phyloP scores from a whole-genome alignment of 2,113 vertebrate species.

The Clarias macrocephalus region DNA sequence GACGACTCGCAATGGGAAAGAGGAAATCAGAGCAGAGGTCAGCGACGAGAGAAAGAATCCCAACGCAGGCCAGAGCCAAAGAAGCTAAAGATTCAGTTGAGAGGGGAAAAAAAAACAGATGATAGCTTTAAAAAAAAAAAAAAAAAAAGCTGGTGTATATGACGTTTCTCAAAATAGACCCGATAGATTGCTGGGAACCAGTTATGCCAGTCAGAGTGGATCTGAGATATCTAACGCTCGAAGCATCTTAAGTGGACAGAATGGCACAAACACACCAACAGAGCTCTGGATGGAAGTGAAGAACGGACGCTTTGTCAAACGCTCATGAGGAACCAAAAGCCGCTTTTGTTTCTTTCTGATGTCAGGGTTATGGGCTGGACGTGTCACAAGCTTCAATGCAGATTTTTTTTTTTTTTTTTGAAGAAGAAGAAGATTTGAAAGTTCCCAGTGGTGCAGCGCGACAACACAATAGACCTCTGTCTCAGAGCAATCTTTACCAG shows the following conservation, averaged over 20 bases:
- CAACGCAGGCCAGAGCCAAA: neutral
- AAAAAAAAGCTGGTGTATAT: slow-evolving; percentile 59
- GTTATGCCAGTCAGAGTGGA: slow-evolving; percentile 65
- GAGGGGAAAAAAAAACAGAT: slow-evolving; percentile 6
- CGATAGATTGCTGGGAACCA: slow-evolving; percentile 48
- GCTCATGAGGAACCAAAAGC: slow-evolving; percentile 64
- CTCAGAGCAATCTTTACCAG: slow-evolving; percentile 43
- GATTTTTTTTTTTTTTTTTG: slow-evolving; percentile 51
- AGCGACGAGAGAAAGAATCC: slow-evolving; percentile 53
- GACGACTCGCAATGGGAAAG: slow-evolving; percentile 55
- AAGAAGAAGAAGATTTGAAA: slow-evolving; percentile 53
- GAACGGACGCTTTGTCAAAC: slow-evolving; percentile 63
- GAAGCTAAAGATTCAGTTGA: slow-evolving; percentile 4
- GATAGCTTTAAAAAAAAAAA: slow-evolving; percentile 36
- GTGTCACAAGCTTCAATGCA: slow-evolving; percentile 65
- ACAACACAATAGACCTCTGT: slow-evolving; percentile 72
- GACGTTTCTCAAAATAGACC: slow-evolving; percentile 67
- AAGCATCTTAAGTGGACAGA: slow-evolving; percentile 64
- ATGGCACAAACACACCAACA: slow-evolving; percentile 64
- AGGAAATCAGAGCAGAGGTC: slow-evolving; percentile 65
- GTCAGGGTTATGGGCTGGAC: slow-evolving; percentile 55
- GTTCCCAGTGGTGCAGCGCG: slow-evolving; percentile 53
- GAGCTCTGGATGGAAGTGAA: slow-evolving; percentile 53
- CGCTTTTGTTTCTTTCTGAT: slow-evolving; percentile 71
- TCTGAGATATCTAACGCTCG: slow-evolving; percentile 62